Conservation (phyloP, 2,888 invertebrate species). For the Apomyelois bistriatella region DNA sequence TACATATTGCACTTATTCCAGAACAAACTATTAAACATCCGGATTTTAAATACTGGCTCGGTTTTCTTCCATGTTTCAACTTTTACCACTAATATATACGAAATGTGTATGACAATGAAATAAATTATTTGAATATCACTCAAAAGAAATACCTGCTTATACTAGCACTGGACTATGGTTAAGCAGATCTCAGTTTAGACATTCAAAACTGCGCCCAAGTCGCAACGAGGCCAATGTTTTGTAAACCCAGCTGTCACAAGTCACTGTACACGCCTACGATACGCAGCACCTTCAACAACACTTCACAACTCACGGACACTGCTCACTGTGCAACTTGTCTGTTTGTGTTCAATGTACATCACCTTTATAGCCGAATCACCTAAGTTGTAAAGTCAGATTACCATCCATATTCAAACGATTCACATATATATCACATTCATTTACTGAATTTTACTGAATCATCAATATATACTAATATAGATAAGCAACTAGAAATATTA, state of each 20-base stretch:
- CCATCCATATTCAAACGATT: constrained; percentile 52
- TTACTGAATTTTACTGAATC: constrained; percentile 65
- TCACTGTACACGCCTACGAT: constrained; percentile 53
- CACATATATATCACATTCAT: constrained; percentile 72
- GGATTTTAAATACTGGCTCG: constrained; percentile 78
- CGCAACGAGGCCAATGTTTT: constrained; percentile 14
- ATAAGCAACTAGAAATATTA: constrained; percentile 63
- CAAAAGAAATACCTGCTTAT: constrained; percentile 24
- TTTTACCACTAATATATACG: constrained; percentile 23
- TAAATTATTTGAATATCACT: constrained; percentile 31
- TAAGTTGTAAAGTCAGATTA: constrained; percentile 55
- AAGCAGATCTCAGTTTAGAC: background rate
- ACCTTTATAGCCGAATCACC: constrained; percentile 23
- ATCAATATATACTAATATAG: constrained; percentile 57
- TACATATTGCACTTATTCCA: constrained; percentile 71
- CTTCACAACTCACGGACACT: constrained; percentile 52
- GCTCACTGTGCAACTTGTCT: constrained; percentile 30
- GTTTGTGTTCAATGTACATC: background rate
- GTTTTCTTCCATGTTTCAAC: constrained; percentile 60
- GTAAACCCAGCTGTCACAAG: constrained; percentile 53
- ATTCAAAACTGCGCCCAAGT: background rate
- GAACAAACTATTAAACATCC: constrained; percentile 66
- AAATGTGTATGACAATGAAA: constrained; percentile 14
- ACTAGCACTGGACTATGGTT: constrained; percentile 15
- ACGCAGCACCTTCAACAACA: constrained; percentile 66